phyloP scores from a whole-genome alignment of 2,888 invertebrate species.

The Dynastes grantii region DNA sequence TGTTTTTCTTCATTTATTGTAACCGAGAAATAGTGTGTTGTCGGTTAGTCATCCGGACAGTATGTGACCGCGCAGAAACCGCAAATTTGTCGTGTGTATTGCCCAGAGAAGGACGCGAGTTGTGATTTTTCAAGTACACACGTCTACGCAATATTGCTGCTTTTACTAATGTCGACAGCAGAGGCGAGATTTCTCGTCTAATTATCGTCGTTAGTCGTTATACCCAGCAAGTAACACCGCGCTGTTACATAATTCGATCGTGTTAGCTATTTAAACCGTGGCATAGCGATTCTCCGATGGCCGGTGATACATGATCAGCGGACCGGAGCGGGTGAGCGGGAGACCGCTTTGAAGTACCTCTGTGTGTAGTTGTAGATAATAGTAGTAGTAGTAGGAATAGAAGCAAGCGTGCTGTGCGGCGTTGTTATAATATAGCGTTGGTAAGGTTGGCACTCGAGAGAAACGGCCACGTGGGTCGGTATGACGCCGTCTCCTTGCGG shows the following conservation, averaged over 20 bases:
- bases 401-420: background rate
- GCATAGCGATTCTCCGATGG: constrained; percentile 9
- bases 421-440: background rate
- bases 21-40: background rate
- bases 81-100: constrained; percentile 4
- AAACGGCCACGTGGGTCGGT: constrained; percentile 27
- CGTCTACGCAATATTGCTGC: background rate
- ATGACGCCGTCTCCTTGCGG: constrained; percentile 17
- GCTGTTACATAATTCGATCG: constrained; percentile 30
- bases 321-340: constrained; percentile 10
- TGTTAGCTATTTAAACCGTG: constrained; percentile 28
- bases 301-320: constrained; percentile 8
- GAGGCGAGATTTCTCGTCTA: background rate
- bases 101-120: background rate
- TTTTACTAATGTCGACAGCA: background rate
- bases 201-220: constrained; percentile 6
- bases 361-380: background rate
- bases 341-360: constrained; percentile 14
- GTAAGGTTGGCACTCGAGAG: constrained; percentile 15
- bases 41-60: constrained; percentile 18
- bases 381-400: constrained; percentile 4
- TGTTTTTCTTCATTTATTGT: background rate
- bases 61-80: background rate
- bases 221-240: background rate
- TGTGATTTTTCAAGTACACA: constrained; percentile 28